Conservation (phyloP, 1,140 invertebrate species). For the Odontomachus brunneus region DNA sequence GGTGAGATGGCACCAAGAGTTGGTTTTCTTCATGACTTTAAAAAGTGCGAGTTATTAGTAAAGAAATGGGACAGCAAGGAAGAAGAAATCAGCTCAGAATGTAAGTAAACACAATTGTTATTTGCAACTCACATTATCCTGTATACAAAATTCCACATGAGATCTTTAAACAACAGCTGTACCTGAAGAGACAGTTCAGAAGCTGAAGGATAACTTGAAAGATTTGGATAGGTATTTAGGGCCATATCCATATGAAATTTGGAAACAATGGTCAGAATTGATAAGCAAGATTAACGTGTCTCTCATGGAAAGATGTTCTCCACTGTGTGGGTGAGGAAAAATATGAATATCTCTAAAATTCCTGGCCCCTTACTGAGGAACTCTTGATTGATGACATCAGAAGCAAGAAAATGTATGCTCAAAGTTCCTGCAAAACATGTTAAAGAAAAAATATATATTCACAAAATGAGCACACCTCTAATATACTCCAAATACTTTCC, state of each 20-base stretch:
- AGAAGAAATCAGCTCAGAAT: constrained; percentile 88
- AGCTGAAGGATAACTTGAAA: constrained; percentile 90
- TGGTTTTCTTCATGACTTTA: constrained; percentile 96
- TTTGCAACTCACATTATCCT: background rate
- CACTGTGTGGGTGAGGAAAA: constrained; percentile 79
- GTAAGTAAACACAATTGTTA: constrained; percentile 62
- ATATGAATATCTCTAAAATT: too few relatives aligned
- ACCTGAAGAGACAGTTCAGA: constrained; percentile 86
- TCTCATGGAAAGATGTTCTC: constrained; percentile 79
- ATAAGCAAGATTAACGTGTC: constrained; percentile 83
- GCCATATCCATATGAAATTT: constrained; percentile 96
- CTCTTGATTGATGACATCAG: too few relatives aligned
- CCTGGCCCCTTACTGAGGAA: too few relatives aligned
- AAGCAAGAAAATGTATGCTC: too few relatives aligned
- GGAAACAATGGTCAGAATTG: constrained; percentile 94
- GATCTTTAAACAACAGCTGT: constrained; percentile 80
- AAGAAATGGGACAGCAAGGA: constrained; percentile 92
- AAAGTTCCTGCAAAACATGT: too few relatives aligned
- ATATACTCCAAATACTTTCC: too few relatives aligned
- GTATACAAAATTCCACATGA: background rate
- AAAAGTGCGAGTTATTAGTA: constrained; percentile 92
- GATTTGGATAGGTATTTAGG: constrained; percentile 94
- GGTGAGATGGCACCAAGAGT: constrained; percentile 89
- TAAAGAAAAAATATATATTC: too few relatives aligned
- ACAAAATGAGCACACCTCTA: too few relatives aligned